A percentile compares a stretch with the other conserved stretches of the same genome.
phyloP scores from a whole-genome alignment of 1,140 invertebrate genomes.

The Drosophila orena region DNA sequence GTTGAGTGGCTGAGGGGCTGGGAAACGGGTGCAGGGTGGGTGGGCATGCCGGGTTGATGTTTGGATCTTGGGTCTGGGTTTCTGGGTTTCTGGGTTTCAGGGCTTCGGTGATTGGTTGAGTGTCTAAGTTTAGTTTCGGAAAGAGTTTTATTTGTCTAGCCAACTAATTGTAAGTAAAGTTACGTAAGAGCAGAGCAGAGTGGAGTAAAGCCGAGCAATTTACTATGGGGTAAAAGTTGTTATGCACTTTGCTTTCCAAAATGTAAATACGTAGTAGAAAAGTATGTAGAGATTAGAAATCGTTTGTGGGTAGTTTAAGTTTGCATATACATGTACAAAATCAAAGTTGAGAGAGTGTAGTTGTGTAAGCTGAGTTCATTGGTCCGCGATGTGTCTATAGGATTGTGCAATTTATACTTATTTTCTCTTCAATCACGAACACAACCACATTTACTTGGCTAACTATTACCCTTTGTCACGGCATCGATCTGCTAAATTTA shows the following conservation, averaged over 20 bases:
- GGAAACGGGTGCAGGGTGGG: constrained; percentile 24
- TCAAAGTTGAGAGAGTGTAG: constrained; percentile 12
- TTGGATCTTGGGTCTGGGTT: background rate
- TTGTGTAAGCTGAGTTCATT: constrained; percentile 9
- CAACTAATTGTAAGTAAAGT: constrained; percentile 76
- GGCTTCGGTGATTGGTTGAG: constrained; percentile 40
- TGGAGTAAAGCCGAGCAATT: constrained; percentile 55
- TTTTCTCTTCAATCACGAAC: background rate
- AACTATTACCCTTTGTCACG: background rate
- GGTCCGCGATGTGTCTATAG: background rate
- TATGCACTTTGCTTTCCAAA: constrained; percentile 60
- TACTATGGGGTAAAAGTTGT: constrained; percentile 56
- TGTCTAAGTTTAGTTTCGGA: constrained; percentile 39
- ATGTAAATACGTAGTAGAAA: constrained; percentile 58
- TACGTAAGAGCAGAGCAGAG: constrained; percentile 55
- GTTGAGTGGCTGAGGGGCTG: constrained; percentile 7
- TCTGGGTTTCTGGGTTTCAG: no score
- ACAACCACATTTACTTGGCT: background rate
- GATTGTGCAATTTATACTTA: background rate
- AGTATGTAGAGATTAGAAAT: constrained; percentile 50
- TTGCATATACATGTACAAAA: constrained; percentile 38
- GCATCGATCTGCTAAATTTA: background rate
- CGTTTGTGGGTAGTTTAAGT: constrained; percentile 29
- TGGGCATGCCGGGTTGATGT: constrained; percentile 53
- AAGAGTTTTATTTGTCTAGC: constrained; percentile 77